Base-by-base conservation (phyloP, 1,140 invertebrate genomes). In the Pristionchus pacificus region DNA sequence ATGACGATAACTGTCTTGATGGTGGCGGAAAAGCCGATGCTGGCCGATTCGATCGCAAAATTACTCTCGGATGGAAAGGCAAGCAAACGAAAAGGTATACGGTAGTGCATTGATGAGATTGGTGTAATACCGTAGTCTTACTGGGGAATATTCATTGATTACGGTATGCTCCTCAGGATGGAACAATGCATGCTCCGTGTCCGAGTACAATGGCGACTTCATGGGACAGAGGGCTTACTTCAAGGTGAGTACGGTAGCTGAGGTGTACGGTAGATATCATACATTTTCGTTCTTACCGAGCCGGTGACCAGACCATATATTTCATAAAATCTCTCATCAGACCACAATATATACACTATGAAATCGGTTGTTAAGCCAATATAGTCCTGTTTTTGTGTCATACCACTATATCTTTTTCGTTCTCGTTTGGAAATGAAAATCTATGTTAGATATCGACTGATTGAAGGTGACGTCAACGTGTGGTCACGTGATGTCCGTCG, bases 1-100 rank as follows among this genome's bases (percentile, higher is more conserved):
- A 76, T 66, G 67, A 93, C 93, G 93, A 93, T 91, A 85, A 91
- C 88, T 6, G 93, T 93, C 55, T 89, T 99, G 76, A 98, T 99
- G 96, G 93, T 99, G 72, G 96, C 97, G 76, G 97, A 99, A 85
- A 99, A 99, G 89, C 97, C 96, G 10, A 97, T 95, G 60, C 84
- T 99, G 84, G 96, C 97, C 25, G 90, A 91, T 81, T 93, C 94
- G 32, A 88, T 99, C 32, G 93, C 96, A 0, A 91, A 90, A 83
- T 96, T 98, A 80, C 87, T 99, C 66, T 97, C 94, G 74, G 92
- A 93, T 86, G 91, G 91, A 61, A 89, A 90, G 81, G 89, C 89
- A 84, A 89, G 86, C 15, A 88, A 90, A 0, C 89, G 91, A 83
- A 97, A 97, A 90, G 93, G 94, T 92, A n/a, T n/a, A n/a, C n/a